Conservation (phyloP, 2,113 vertebrate species). For the Galbula dea region DNA sequence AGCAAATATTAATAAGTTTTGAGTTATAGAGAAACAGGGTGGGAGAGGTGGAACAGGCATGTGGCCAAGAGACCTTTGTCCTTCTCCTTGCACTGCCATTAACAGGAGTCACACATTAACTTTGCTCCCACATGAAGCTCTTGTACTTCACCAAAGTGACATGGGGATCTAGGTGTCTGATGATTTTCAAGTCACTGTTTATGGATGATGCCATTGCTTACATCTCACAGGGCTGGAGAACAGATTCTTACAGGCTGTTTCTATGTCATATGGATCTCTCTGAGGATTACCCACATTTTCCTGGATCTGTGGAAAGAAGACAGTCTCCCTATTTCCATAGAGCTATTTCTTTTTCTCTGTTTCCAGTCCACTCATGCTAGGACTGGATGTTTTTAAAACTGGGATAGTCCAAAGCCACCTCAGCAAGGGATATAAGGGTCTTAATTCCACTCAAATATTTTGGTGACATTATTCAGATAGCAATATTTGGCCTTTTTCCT, state of each 20-base stretch:
- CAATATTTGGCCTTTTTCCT: neutral
- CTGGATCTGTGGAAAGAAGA: neutral
- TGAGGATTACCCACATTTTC: neutral
- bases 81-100: neutral
- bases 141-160: neutral
- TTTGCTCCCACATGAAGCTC: neutral
- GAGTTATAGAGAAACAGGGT: neutral
- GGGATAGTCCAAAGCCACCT: neutral
- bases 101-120: conserved; percentile 52
- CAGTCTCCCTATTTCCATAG: neutral
- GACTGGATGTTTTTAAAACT: neutral
- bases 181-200: neutral
- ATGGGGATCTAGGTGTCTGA: neutral
- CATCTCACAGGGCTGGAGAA: neutral
- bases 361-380: neutral
- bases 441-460: neutral
- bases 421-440: neutral
- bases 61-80: conserved; percentile 27
- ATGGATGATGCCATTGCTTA: neutral
- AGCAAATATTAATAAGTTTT: conserved; percentile 36
- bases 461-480: neutral
- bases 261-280: neutral
- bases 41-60: neutral
- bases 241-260: neutral
- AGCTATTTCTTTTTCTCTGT: too few species aligned